These are phyloP conservation scores for Agonopterix subpropinquella DNA, from an alignment of 2,888 invertebrate species.

Conservation along the genomic window DNA sequence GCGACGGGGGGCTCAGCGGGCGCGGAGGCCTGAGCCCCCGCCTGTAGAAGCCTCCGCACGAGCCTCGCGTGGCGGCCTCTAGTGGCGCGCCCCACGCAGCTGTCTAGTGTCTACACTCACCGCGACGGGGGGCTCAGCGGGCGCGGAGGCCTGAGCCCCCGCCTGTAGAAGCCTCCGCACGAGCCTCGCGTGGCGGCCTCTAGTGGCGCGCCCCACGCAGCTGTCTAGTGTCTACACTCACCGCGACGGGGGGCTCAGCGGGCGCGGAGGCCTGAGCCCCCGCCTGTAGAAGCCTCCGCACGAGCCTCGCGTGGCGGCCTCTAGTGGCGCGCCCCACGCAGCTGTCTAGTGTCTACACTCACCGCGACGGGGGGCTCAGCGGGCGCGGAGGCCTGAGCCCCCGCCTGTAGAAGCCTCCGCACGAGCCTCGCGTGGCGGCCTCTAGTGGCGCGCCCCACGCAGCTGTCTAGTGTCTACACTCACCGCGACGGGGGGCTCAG, in stretches of 20 bases:
- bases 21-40: conserved; percentile 1
- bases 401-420: conserved; percentile 33
- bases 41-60: conserved; percentile 53
- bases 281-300: conserved; percentile 44
- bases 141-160: conserved; percentile 1
- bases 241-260: not conserved
- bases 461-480: too few species aligned
- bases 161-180: conserved; percentile 53
- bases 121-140: not conserved
- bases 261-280: conserved; percentile 1
- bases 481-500: not conserved
- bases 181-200: conserved; percentile 81
- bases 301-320: conserved; percentile 81
- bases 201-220: conserved; percentile 87
- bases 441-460: conserved; percentile 87
- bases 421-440: conserved; percentile 82
- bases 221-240: too few species aligned
- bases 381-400: conserved; percentile 1
- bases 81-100: conserved; percentile 88
- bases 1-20: not conserved
- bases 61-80: conserved; percentile 82
- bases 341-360: too few species aligned
- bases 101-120: too few species aligned
- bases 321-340: conserved; percentile 89
- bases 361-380: not conserved